These are phyloP conservation scores for Drosophila triauraria DNA, from an alignment of 1,140 invertebrate species.

Conservation along the genomic window DNA sequence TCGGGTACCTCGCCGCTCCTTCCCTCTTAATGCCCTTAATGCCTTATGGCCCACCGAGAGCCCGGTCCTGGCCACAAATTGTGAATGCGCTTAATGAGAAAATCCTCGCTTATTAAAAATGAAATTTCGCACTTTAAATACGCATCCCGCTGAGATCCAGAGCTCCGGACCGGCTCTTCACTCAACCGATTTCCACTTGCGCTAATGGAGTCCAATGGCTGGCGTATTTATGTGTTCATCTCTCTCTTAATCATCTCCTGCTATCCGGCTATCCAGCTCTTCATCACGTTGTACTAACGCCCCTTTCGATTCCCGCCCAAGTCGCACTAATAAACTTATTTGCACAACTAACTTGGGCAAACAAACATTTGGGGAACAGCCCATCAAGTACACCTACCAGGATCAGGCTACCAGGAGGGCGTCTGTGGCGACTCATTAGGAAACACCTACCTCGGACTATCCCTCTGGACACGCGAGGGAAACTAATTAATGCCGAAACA, in stretches of 20 bases:
- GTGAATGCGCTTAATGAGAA: conserved; percentile 55
- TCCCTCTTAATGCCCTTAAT: conserved; percentile 20
- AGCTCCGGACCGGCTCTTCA: conserved; percentile 1
- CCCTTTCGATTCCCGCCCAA: conserved; percentile 50
- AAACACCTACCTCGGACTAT: conserved; percentile 64
- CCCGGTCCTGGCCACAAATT: neutral
- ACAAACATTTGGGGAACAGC: conserved; percentile 67
- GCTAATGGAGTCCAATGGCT: conserved; percentile 34
- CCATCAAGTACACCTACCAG: conserved; percentile 69
- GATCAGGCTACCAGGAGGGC: conserved; percentile 38
- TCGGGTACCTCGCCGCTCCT: conserved; percentile 6
- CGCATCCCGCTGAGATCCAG: conserved; percentile 5
- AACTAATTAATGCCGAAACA: conserved; percentile 78
- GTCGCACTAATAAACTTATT: conserved; percentile 77
- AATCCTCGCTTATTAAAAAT: conserved; percentile 65
- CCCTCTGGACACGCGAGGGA: conserved; percentile 63
- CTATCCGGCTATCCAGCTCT: conserved; percentile 1
- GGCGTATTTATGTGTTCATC: conserved; percentile 31
- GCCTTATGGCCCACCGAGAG: conserved; percentile 15
- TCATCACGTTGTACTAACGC: conserved; percentile 29
- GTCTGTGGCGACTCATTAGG: conserved; percentile 77
- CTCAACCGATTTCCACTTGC: conserved; percentile 22
- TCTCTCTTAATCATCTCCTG: conserved; percentile 13
- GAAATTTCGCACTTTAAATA: conserved; percentile 52
- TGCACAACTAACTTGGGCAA: conserved; percentile 69